Percentiles rank a stretch among this genome's conserved stretches.
Evolutionary conservation across 2,797 vertebrate species (phyloP).

Genomic region (Falco biarmicus): DNA sequence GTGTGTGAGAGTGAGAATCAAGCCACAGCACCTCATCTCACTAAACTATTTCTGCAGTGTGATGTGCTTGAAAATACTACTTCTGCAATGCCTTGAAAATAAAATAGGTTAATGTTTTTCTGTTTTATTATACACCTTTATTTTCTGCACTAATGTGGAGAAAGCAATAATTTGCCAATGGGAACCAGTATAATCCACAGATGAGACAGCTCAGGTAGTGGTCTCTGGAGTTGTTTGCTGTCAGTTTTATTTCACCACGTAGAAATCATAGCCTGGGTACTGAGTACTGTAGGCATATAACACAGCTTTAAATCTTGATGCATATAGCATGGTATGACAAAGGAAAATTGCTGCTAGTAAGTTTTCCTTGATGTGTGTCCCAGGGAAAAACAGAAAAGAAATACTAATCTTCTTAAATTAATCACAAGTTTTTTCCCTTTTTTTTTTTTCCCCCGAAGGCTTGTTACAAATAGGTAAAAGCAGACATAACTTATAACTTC

Average conservation of each 20-base stretch:
- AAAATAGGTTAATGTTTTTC: not conserved
- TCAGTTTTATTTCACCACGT: not conserved
- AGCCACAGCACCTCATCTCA: not conserved
- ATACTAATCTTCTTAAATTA: not conserved
- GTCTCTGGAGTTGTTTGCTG: not conserved
- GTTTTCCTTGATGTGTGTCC: not conserved
- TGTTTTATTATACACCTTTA: not conserved
- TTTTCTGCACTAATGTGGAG: not conserved
- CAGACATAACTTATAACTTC: not conserved
- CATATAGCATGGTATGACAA: not conserved
- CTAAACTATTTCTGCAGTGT: not conserved
- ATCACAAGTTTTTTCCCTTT: not conserved
- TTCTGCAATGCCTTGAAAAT: not conserved
- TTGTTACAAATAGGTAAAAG: not conserved
- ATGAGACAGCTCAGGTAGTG: not conserved
- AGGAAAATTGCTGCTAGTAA: not conserved
- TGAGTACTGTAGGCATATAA: not conserved
- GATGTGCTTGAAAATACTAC: not conserved
- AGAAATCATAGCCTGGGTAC: not conserved
- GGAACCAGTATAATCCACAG: not conserved
- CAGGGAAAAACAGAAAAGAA: not conserved
- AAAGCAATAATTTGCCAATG: not conserved
- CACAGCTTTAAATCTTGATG: not conserved
- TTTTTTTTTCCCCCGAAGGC: not conserved
- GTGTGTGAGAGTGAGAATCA: not conserved